Base-by-base conservation (phyloP, 92 coral and sea anemone genomes). In the Scolanthus callimorphus region DNA sequence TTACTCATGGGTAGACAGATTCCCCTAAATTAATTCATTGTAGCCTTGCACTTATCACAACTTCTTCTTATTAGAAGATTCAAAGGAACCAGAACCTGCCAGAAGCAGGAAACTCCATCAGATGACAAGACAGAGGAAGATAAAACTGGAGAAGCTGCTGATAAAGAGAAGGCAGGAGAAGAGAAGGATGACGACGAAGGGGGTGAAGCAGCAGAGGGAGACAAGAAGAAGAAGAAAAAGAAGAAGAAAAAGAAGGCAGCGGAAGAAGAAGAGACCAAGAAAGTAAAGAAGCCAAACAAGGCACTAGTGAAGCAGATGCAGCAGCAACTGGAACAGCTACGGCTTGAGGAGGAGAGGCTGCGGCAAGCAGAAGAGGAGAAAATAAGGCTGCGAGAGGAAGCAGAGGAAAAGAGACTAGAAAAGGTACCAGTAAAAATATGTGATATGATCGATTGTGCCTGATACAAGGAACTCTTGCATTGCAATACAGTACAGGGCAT, bases 221-320 rank as follows among this genome's bases (percentile, higher is more conserved):
- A 68, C 6, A 75, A 73, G 20, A 81, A 82, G 23, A 86, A 85
- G 70, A 79, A 83, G 69, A 87, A 91, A 41, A 88, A 89, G 71
- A 85, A 94, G 52, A 85, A 89, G 59, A 84, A 91, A 62, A 88
- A 94, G 57, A 94, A 94, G 88, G 81, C 80, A 73, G 83, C 51
- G 0, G 91, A 70, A 34, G 96, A 89, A 52, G 85, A 94, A 43
- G 99, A 89, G 37, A 90, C 79, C 49, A 83, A 83, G 61, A 94
- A 88, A 59, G 48, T 64, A 11, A 88, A 89, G 75, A 89, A 89
- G 56, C 99, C 99, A 1, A 90, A 82, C 52, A 88, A 79, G 50
- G 99, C 94, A 13, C 12, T 94, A 55, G 89, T 94, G 62, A 94
- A 94, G 51, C 96, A 94, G 63, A 94, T 94, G 99, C 99, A 94